Base-by-base conservation (phyloP, 92 coral and sea anemone species). In the Chrysogorgia sp. region DNA sequence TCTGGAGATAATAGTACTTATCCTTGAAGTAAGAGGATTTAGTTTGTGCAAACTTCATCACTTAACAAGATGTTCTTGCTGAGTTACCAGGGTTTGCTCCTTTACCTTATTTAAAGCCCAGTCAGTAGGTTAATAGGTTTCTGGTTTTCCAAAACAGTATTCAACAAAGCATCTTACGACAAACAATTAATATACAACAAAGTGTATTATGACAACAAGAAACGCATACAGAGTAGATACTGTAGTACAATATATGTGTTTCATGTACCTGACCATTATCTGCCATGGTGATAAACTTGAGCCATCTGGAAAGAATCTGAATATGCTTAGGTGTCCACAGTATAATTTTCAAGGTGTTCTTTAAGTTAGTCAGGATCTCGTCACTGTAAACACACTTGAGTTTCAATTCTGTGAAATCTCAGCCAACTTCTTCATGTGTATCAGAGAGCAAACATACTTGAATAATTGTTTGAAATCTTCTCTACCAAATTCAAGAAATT, bases 311-410 rank as follows among this genome's bases (percentile, higher is more conserved):
- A 4, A 60, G 66, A 10, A 60, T 29, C 17, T 60, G 25, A 17
- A 60, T 28, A 60, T 60, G 24, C 5, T 13, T 4, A 1, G 66
- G 35, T 60, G 66, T 60, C 35, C 40, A 60, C 66, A 60, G 24
- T 24, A 60, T 60, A 3, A 60, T 10, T 34, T 58, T 58, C 64
- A 58, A 63, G 10, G 70, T 63, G 48, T 30, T 63, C 47, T 63
- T 63, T 34, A 63, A n/a, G 25, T 63, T 63, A 20, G 70, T 13
- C 22, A 63, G 70, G 70, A 63, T 63, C 70, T 63, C 45, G 45
- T 63, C 21, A 29, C 70, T 63, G 70, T 63, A 63, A 20, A 34
- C 48, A 32, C 14, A 10, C 26, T 63, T 63, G 0, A 63, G 70
- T 34, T 63, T 63, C 45, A 63, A 10, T 34, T 63, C 45, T 2